Evolutionary conservation across 2,113 vertebrate species (phyloP), one percentile per base, ranked within the genome.

Genomic region (Heliornis fulica): DNA sequence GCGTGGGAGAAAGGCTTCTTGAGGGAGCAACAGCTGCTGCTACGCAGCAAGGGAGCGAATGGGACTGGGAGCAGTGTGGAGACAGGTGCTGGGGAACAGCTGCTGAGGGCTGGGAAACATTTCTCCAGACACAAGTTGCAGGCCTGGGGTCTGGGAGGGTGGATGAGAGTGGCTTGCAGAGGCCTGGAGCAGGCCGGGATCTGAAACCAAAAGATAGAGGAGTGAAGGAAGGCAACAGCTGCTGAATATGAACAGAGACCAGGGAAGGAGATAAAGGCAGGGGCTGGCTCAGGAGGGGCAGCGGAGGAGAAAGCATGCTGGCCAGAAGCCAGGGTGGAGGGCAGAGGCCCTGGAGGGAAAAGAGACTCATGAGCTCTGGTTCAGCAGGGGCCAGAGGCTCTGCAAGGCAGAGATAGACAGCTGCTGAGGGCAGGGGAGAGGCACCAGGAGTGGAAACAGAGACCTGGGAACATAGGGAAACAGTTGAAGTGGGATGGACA

Each of bases 1-100:
- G 36, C 31, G 16, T 0, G 15, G 53, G 12, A 72, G 14, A 19
- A 64, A 63, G 8, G 20, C 12, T 4, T 9, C 8, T 38, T n/a
- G 20, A 48, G 38, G 28, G 20, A n/a, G 26, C 6, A 45, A 11
- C 89, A 94, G 77, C 80, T 83, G 91, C 80, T 29, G 54, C 1
- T 2, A 28, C 5, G 10, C 1, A 0, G 0, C 48, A 12, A 7
- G 38, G 11, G 3, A 13, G 8, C 12, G 28, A 53, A 26, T 0
- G 0, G 16, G 34, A 26, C 53, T 32, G 25, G 6, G 53, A 51
- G 50, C 5, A 2, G 13, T 0, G 1, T 0, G 0, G 20, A 8
- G 38, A 10, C 40, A 45, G 53, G 8, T 14, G 20, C 20, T 3
- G 0, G 4, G 50, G 31, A 64, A 41, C 85, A 92, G 88, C 88